phyloP scores from a whole-genome alignment of 2,113 vertebrate species.

The Labeo catla region DNA sequence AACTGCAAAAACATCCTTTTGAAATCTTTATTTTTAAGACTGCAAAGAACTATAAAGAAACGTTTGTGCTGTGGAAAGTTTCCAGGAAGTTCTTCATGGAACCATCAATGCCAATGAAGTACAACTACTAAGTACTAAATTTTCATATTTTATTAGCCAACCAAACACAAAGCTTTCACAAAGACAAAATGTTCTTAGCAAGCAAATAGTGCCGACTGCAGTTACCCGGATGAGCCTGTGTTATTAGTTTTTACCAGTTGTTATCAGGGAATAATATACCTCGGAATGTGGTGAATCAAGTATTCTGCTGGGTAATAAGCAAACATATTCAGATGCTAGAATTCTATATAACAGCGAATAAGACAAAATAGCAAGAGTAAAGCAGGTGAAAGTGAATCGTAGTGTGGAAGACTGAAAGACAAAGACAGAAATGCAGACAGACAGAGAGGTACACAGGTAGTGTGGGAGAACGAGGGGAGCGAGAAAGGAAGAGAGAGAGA shows the following conservation, averaged over 20 bases:
- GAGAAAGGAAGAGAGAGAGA: conserved; percentile 54
- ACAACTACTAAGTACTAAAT: not conserved
- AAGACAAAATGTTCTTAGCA: too few relatives aligned
- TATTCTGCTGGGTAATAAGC: too few relatives aligned
- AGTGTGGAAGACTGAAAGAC: conserved; percentile 52
- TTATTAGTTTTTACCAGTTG: too few relatives aligned
- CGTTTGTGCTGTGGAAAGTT: not conserved
- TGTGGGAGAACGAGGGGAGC: conserved; percentile 4
- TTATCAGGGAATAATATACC: too few relatives aligned
- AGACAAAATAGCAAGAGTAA: not conserved
- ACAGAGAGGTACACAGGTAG: not conserved
- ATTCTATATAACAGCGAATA: not conserved
- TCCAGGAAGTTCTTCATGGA: not conserved
- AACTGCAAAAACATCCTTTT: too few relatives aligned
- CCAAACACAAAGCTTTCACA: too few relatives aligned
- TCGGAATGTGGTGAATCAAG: too few relatives aligned
- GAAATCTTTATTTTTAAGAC: too few relatives aligned
- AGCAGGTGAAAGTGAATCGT: not conserved
- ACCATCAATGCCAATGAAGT: not conserved
- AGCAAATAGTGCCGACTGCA: too few relatives aligned
- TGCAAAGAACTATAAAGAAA: not conserved
- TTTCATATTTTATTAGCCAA: too few relatives aligned
- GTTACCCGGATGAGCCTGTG: too few relatives aligned
- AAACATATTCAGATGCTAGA: not conserved
- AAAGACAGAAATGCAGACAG: conserved; percentile 34